phyloP scores from a whole-genome alignment of 1,140 invertebrate species.

The Hypothenemus hampei region DNA sequence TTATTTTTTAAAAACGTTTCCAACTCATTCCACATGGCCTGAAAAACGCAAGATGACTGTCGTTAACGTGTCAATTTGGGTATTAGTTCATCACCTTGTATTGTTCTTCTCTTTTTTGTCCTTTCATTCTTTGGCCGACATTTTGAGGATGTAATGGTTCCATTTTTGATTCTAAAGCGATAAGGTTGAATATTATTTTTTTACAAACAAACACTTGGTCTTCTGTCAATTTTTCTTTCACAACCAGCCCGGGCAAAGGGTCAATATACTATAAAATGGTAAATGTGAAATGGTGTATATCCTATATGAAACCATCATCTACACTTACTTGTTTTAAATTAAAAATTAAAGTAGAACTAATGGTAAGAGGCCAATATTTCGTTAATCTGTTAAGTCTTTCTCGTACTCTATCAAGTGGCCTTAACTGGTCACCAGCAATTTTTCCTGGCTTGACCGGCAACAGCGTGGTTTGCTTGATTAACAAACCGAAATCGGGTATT shows the following conservation, averaged over 20 bases:
- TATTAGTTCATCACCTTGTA: slow-evolving; percentile 54
- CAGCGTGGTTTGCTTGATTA: slow-evolving; percentile 82
- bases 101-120: slow-evolving; percentile 75
- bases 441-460: slow-evolving; percentile 60
- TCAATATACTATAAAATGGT: slow-evolving; percentile 65
- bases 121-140: slow-evolving; percentile 53
- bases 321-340: slow-evolving; percentile 68
- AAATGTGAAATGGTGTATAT: slow-evolving; percentile 11
- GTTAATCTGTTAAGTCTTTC: slow-evolving; percentile 70
- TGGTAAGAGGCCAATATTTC: slow-evolving; percentile 89
- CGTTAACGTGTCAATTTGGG: background rate
- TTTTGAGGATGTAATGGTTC: slow-evolving; percentile 69
- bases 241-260: slow-evolving; percentile 70
- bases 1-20: slow-evolving; percentile 79
- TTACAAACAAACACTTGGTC: slow-evolving; percentile 85
- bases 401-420: slow-evolving; percentile 57
- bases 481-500: slow-evolving; percentile 75
- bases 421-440: slow-evolving; percentile 43
- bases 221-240: slow-evolving; percentile 77
- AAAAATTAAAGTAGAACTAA: slow-evolving; percentile 84
- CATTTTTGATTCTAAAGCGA: slow-evolving; percentile 77
- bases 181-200: slow-evolving; percentile 77
- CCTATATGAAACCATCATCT: background rate
- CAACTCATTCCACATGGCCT: slow-evolving; percentile 80
- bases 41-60: background rate